Evolutionary conservation across 2,797 vertebrate species (phyloP), one percentile per base, ranked within the genome.

Genomic region (Poeciliopsis presidionis): DNA sequence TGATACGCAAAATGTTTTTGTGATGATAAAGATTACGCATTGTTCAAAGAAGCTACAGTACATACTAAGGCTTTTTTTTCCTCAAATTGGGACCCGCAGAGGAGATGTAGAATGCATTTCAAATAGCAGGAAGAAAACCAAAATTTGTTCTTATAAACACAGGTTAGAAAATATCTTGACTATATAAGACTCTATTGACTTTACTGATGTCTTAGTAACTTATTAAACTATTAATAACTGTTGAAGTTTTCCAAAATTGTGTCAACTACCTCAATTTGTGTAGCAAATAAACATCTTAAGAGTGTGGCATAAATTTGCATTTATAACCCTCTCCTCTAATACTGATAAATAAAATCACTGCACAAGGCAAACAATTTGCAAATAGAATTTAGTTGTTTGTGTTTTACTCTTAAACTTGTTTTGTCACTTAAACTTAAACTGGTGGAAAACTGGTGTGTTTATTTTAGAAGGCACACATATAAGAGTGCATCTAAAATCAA

Each of bases 1-100:
- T 83, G 78, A 78, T 0, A 73, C 46, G 53, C 69, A 81, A 67
- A 90, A 86, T 84, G 82, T 81, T 72, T 81, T 76, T 46, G 55
- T 65, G 63, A 55, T 78, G 57, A 74, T 46, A 49, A 67, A 72
- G 82, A 84, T 76, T 72, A 51, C 70, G 49, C 63, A 5, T 79
- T 25, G 16, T 47, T 71, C 30, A 45, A 76, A 14, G 2, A 65
- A 76, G 57, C 71, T 46, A 5, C 39, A 41, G n/a, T 43, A 43
- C 46, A 46, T 7, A 25, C 3, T 65, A 41, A 33, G 5, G 67
- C 70, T 47, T 45, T 86, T 76, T 73, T 33, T 57, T 74, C 39
- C 63, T 74, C 33, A 59, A 51, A 81, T 70, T 39, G 55, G 53
- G 65, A 45, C 12, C 7, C 49, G n/a, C 25, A 49, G 43, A 71